Percentiles rank a stretch among this genome's conserved stretches.
Conservation (phyloP, 2,888 invertebrate genomes). For the Acrocera orbiculus region DNA sequence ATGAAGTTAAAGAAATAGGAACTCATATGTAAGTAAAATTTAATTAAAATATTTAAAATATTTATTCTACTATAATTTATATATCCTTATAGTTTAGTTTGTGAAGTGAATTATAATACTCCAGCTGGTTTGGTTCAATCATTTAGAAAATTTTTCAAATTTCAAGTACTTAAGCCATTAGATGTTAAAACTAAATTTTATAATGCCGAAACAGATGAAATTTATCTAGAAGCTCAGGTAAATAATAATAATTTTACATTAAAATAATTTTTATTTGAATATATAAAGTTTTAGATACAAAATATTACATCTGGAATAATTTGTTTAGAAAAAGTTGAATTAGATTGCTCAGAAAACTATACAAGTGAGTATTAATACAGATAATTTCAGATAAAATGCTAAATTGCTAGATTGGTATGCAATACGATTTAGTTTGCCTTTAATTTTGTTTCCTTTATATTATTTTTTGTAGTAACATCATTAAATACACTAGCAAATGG, state of each 20-base stretch:
- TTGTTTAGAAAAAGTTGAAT: slow-evolving; percentile 79
- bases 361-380: slow-evolving; percentile 33
- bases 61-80: slow-evolving; percentile 1
- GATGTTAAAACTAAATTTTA: slow-evolving; percentile 98
- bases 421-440: too few relatives aligned
- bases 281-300: slow-evolving; percentile 48
- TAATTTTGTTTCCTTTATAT: too few relatives aligned
- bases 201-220: slow-evolving; percentile 73
- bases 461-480: slow-evolving; percentile 43
- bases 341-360: slow-evolving; percentile 86
- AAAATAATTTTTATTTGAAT: slow-evolving; percentile 6
- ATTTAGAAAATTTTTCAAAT: slow-evolving; percentile 95
- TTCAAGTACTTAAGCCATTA: slow-evolving; percentile 90
- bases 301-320: slow-evolving; percentile 89
- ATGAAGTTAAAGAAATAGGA: slow-evolving; percentile 98
- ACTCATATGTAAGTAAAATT: slow-evolving; percentile 69
- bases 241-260: slow-evolving; percentile 13
- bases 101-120: slow-evolving; percentile 83
- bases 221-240: slow-evolving; percentile 52
- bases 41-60: not conserved
- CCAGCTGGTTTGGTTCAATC: slow-evolving; percentile 58
- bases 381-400: not conserved
- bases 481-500: slow-evolving; percentile 48
- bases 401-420: too few relatives aligned
- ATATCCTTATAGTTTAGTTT: slow-evolving; percentile 56